Evolutionary conservation across 2,797 vertebrate genomes (phyloP).

Genomic region (Cottoperca gobio): DNA sequence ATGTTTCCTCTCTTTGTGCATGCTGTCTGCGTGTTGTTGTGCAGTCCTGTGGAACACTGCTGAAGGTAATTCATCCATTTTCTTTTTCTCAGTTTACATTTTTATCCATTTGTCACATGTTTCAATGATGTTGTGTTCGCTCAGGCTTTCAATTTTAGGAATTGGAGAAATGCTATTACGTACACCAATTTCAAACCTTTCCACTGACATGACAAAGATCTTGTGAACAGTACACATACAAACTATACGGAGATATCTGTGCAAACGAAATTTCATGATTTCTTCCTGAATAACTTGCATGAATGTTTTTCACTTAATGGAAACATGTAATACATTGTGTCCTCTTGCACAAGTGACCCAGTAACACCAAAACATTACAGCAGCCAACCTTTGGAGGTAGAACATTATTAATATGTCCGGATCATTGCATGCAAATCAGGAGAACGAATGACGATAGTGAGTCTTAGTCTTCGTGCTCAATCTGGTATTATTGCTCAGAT

Average conservation of each 20-base stretch:
- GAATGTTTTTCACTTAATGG: background rate
- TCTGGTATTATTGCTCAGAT: too few relatives aligned
- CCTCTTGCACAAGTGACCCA: background rate
- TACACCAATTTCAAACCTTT: background rate
- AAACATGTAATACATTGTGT: background rate
- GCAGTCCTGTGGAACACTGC: constrained; percentile 76
- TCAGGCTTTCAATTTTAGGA: background rate
- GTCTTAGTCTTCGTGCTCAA: too few relatives aligned
- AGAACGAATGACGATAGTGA: too few relatives aligned
- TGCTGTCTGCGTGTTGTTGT: constrained; percentile 74
- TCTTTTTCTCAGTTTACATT: constrained; percentile 30
- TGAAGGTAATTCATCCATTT: constrained; percentile 77
- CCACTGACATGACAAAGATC: background rate
- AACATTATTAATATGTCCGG: too few relatives aligned
- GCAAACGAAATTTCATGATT: background rate
- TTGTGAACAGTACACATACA: background rate
- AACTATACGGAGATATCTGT: background rate
- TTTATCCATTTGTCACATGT: background rate
- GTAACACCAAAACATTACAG: background rate
- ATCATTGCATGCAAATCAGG: too few relatives aligned
- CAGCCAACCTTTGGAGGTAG: too few relatives aligned
- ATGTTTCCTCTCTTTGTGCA: constrained; percentile 55
- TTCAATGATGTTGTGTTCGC: background rate
- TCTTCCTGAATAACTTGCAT: background rate
- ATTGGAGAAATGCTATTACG: background rate